Conservation (phyloP, 2,888 invertebrate genomes). For the Mantis religiosa region DNA sequence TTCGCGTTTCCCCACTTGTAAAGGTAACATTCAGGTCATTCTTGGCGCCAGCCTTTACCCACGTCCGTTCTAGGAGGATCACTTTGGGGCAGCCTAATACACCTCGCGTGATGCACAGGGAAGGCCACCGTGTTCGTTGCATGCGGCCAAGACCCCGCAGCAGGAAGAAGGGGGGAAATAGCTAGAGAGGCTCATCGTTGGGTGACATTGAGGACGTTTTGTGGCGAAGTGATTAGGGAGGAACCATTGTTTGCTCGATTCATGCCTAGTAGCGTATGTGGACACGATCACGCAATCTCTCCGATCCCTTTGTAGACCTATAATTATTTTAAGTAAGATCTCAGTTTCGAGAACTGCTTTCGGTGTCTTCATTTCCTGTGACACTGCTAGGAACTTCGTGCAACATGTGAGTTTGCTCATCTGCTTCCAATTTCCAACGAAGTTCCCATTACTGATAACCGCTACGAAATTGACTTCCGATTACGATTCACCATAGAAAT, state of each 20-base stretch:
- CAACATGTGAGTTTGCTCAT: not conserved
- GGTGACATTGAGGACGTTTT: slow-evolving; percentile 13
- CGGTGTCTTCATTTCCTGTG: slow-evolving; percentile 1
- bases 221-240: not conserved
- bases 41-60: not conserved
- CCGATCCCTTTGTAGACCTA: not conserved
- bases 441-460: not conserved
- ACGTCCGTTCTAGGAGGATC: not conserved
- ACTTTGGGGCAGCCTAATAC: not conserved
- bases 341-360: slow-evolving; percentile 11
- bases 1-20: not conserved
- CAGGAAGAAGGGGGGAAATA: not conserved
- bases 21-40: not conserved
- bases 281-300: not conserved
- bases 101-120: not conserved
- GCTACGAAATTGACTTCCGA: not conserved
- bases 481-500: not conserved
- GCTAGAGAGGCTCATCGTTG: not conserved
- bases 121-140: not conserved
- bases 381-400: not conserved
- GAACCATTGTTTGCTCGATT: not conserved
- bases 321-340: slow-evolving; percentile 17
- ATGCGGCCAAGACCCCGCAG: not conserved
- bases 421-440: not conserved
- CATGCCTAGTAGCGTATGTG: not conserved